Conservation (phyloP, 1,140 invertebrate species). For the Panagrolaimus sp. region DNA sequence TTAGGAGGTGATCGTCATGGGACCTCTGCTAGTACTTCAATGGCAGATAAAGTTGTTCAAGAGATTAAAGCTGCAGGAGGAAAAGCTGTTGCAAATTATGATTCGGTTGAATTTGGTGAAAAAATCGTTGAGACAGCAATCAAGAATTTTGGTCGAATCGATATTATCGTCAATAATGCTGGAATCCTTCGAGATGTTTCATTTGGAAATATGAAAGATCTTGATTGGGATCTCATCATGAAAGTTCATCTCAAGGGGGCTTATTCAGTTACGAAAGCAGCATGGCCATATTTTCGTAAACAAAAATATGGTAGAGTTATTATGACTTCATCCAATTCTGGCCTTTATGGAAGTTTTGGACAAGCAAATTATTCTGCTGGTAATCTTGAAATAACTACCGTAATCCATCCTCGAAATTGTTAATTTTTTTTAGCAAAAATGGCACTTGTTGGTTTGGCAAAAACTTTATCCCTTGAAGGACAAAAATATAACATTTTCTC, state of each 20-base stretch:
- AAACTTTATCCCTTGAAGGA: conserved; percentile 88
- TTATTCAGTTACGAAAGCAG: conserved; percentile 86
- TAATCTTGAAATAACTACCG: conserved; percentile 27
- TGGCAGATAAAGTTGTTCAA: conserved; percentile 84
- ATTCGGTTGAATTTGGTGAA: conserved; percentile 88
- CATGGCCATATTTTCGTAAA: conserved; percentile 87
- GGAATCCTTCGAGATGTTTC: conserved; percentile 90
- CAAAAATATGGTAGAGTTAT: conserved; percentile 87
- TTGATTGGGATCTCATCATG: conserved; percentile 85
- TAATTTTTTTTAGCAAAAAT: conserved; percentile 66
- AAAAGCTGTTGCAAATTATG: conserved; percentile 71
- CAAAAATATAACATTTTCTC: conserved; percentile 80
- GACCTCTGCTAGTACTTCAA: conserved; percentile 73
- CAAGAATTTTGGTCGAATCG: conserved; percentile 81
- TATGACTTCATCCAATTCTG: conserved; percentile 86
- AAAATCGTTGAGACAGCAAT: conserved; percentile 91
- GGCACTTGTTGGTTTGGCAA: conserved; percentile 80
- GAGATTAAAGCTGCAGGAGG: conserved; percentile 84
- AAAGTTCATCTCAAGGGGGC: conserved; percentile 87
- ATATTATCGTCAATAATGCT: conserved; percentile 90
- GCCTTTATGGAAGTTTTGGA: conserved; percentile 93
- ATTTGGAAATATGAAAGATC: conserved; percentile 77
- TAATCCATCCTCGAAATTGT: too few species aligned
- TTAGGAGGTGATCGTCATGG: conserved; percentile 81
- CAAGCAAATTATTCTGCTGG: conserved; percentile 85